Evolutionary conservation across 2,113 vertebrate species (phyloP), one percentile per base, ranked within the genome.

Genomic region (Erinaceus europaeus): DNA sequence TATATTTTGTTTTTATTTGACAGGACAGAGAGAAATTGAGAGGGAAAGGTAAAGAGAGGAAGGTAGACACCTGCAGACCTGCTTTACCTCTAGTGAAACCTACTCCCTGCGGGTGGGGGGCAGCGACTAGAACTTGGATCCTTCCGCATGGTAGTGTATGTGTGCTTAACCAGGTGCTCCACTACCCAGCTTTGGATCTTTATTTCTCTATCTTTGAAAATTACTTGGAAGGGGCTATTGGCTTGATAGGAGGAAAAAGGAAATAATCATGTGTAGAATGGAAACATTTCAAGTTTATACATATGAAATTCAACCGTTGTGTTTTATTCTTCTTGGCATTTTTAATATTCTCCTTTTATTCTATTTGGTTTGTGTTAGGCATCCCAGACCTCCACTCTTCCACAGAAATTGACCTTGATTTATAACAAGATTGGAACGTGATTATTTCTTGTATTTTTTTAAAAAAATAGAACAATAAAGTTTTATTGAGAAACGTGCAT

Each of bases 131-230:
- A n/a, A n/a, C n/a, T n/a, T n/a, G n/a, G n/a, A n/a, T n/a, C n/a
- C n/a, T n/a, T n/a, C n/a, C n/a, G n/a, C n/a, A n/a, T n/a, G n/a
- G n/a, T n/a, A n/a, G n/a, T n/a, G n/a, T n/a, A n/a, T n/a, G n/a
- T n/a, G n/a, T n/a, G n/a, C n/a, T n/a, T n/a, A n/a, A n/a, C n/a
- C n/a, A n/a, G n/a, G n/a, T n/a, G n/a, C n/a, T n/a, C n/a, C n/a
- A n/a, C n/a, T n/a, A n/a, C n/a, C n/a, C n/a, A n/a, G n/a, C n/a
- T n/a, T n/a, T 3, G 40, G 59, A 68, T 10, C 42, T 89, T 90
- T 62, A 89, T 40, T 55, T 81, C 40, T 77, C n/a, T n/a, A 57
- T 80, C 67, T 91, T 61, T n/a, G 72, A 80, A 90, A 83, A 36
- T 88, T 52, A 71, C 27, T 55, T 6, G 13, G 61, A 84, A 27